Base-by-base conservation (phyloP, 1,140 invertebrate genomes). In the Drosophila serrata region DNA sequence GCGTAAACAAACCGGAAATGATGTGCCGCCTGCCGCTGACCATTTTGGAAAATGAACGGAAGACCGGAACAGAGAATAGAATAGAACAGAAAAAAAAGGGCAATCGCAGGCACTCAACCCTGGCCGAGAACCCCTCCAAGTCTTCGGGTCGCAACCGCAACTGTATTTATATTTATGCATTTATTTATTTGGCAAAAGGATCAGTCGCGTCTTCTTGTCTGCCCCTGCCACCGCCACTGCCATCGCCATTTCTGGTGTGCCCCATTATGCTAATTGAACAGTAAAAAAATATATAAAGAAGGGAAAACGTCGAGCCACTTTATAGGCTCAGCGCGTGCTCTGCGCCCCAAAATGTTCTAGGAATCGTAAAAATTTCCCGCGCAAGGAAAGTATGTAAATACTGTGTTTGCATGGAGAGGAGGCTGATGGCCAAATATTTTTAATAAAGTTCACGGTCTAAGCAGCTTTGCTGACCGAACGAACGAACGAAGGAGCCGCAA, bases 231-330 rank as follows among this genome's bases (percentile, higher is more conserved):
- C 31, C 31, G 6, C 6, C 17, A 15, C 27, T 17, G 15, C 15
- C 37, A 27, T 6, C 6, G 17, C n/a, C 29, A 35, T 48, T 72
- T 49, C 79, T 81, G 79, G 77, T 84, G 67, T 63, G 81, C 79
- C 90, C 90, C 79, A 91, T 91, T 91, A 91, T 91, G 90, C 90
- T 91, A 91, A 91, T 91, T 91, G 90, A 91, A 91, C 82, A 91
- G 86, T 82, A 90, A 84, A 84, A 90, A 62, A 45, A 48, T 17
- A 37, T 35, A 69, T 43, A 56, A 45, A 69, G 46, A 51, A 61
- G 48, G 48, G 57, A 67, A 42, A 46, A 43, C 48, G 43, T 35
- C 58, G 40, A 61, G 77, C 67, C 82, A 87, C 76, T 90, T 90
- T 90, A 90, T 90, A 85, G 85, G 69, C 85, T 22, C 55, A 37